Conservation (phyloP, 2,113 vertebrate species). For the Noctilio leporinus region DNA sequence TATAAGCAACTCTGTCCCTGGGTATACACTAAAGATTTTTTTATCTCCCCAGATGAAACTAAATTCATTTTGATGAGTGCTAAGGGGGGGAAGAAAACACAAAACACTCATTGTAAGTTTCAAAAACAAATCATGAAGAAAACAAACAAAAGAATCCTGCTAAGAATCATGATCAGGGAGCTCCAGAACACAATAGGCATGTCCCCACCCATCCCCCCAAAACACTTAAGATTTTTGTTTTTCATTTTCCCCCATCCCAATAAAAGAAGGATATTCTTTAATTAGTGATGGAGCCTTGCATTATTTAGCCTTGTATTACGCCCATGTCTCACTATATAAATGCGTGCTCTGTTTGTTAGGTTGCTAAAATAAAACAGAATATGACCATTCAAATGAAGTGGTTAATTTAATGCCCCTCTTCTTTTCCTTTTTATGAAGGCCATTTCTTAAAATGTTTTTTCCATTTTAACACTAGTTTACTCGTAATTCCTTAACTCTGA, state of each 20-base stretch:
- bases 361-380: background rate
- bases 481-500: background rate
- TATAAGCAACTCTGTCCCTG: background rate
- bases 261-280: background rate
- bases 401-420: background rate
- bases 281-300: background rate
- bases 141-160: background rate
- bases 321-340: background rate
- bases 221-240: background rate
- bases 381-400: background rate
- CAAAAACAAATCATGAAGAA: background rate
- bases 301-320: background rate
- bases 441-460: background rate
- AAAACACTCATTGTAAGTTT: background rate
- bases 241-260: background rate
- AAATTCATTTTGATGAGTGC: background rate
- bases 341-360: background rate
- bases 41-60: background rate
- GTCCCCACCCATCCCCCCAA: background rate
- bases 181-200: background rate
- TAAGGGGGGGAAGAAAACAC: fast-evolving
- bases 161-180: background rate
- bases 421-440: background rate
- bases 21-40: background rate
- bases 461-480: background rate